Conservation (phyloP, 2,113 vertebrate species). For the Phaethornis superciliosus region DNA sequence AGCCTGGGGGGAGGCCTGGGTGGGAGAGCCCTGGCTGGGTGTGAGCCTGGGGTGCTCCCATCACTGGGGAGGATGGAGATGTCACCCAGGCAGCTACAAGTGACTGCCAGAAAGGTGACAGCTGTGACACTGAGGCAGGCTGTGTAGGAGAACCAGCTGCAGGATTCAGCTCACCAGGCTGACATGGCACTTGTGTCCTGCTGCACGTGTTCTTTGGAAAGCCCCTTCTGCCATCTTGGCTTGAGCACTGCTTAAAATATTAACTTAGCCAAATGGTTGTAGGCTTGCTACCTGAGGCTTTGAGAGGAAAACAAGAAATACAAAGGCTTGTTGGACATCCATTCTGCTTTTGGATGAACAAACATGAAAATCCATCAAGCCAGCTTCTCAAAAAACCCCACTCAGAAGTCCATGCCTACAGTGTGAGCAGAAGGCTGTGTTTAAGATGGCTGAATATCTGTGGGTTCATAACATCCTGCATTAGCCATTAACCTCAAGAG, state of each 20-base stretch:
- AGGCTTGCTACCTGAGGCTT: neutral
- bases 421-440: neutral
- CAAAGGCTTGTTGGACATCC: neutral
- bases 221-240: neutral
- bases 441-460: neutral
- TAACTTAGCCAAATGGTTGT: neutral
- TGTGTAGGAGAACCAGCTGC: neutral
- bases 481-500: neutral
- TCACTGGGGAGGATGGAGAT: neutral
- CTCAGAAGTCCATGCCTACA: no score
- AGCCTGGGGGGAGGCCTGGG: neutral
- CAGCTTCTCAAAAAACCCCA: no score
- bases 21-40: fast-evolving
- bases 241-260: neutral
- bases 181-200: neutral
- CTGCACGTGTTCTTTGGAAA: neutral
- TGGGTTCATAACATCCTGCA: neutral
- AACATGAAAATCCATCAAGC: neutral
- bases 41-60: no score
- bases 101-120: neutral
- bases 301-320: neutral
- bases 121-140: neutral
- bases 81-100: neutral
- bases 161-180: neutral
- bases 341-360: neutral